Evolutionary conservation across 92 coral and sea anemone genomes (phyloP), one percentile per base, ranked within the genome.

Genomic region (Epizoanthus rinbou): DNA sequence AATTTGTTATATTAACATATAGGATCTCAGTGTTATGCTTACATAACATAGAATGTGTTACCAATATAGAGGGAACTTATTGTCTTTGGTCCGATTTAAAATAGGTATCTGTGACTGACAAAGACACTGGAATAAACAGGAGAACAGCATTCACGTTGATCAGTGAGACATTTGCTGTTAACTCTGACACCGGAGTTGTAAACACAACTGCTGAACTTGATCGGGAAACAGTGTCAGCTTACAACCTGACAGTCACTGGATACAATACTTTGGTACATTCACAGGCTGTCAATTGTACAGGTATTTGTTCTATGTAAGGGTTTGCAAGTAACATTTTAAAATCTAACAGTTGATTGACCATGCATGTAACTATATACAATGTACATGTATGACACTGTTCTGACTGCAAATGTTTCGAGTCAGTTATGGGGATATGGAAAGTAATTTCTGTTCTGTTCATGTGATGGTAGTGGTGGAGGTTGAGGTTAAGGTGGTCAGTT

Each of bases 171-270:
- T 93, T 93, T 76, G 74, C 63, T 74, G 87, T 93, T 14, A 74
- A 88, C 50, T 39, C 53, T 19, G 25, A 41, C 28, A 87, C 97
- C 64, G 97, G 97, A 41, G 71, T 90, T 14, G 80, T 93, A 4
- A 85, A 25, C 53, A 89, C 89, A n/a, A 80, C 90, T 4, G 81
- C 74, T 21, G 41, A 54, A 31, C 81, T 93, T 47, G 94, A 93
- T 63, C 83, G 97, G 15, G 97, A 93, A 81, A 28, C 69, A 10
- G 64, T 63, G 47, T 47, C 90, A 1, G 45, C 69, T 15, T 90
- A 90, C 85, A 85, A 72, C 37, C 75, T 93, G 10, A 85, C 83
- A 3, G 88, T 90, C 1, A 75, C 83, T 3, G 94, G 81, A 25
- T 70, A 74, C 41, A 85, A 85, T 21, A 82, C 75, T 24, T 69